Base-by-base conservation (phyloP, 2,888 invertebrate genomes). In the Dascillus cervinus region DNA sequence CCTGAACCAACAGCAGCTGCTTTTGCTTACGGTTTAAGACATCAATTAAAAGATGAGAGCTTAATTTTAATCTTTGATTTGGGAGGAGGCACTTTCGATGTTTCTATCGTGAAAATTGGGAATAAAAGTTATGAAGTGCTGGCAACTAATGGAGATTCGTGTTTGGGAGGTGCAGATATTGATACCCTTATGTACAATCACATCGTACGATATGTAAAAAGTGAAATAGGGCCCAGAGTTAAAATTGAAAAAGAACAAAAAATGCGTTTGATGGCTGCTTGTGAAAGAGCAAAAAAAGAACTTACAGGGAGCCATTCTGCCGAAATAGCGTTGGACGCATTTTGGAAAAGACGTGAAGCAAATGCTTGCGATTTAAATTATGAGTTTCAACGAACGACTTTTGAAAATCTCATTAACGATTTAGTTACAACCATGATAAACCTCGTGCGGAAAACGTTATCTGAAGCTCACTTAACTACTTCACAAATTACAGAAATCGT, bases 71-170 rank as follows among this genome's bases (percentile, higher is more conserved):
- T 41, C 23, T 41, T 41, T 27, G 43, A 43, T 27, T 36, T 43
- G 8, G 43, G 41, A 3, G 41, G 41, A 23, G 43, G 41, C 4
- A 43, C 43, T 11, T 34, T 41, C 20, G 41, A 43, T 21, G 41
- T 43, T 12, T 41, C 40, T 3, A 37, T 43, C 13, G 25, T 41
- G 4, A 19, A 29, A 8, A 23, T 29, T 5, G 20, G 33, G 5
- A 22, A 26, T 9, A 34, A 32, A 10, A 23, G 29, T 9, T 29
- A 39, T 29, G 32, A 22, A 9, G 39, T 41, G 11, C 22, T 40
- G n/a, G 31, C 38, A 5, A 38, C 37, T 11, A 29, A 32, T 20
- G 40, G 40, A 6, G 36, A 38, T 24, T 29, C 33, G 6, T 28
- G 41, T 32, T 27, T 43, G 11, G 43, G 43, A 9, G 43, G 43